Percentiles rank a stretch among this genome's conserved stretches.
Evolutionary conservation across 1,140 invertebrate genomes (phyloP).

Genomic region (Thalassaphorura encarpata): DNA sequence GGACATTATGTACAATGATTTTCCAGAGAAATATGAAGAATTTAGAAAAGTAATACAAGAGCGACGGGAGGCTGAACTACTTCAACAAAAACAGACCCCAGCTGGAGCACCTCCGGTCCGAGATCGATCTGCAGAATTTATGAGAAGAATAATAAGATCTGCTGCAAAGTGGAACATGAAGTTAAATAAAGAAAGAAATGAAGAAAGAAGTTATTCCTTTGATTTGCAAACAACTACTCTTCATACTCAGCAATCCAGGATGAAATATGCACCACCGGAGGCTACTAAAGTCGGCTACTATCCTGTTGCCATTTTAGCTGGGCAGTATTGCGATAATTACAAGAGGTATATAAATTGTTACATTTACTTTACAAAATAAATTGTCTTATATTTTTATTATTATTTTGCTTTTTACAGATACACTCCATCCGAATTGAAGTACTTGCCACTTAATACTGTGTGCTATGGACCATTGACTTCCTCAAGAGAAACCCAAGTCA

Average conservation of each 20-base stretch:
- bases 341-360: conserved; percentile 45
- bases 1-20: conserved; percentile 90
- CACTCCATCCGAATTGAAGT: conserved; percentile 54
- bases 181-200: conserved; percentile 63
- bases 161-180: conserved; percentile 78
- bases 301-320: conserved; percentile 81
- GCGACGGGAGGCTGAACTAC: conserved; percentile 60
- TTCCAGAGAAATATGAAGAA: conserved; percentile 89
- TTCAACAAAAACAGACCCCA: conserved; percentile 30
- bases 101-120: conserved; percentile 11
- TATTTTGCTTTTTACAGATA: conserved; percentile 41
- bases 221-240: conserved; percentile 67
- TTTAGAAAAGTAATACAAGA: conserved; percentile 72
- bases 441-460: conserved; percentile 84
- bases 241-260: conserved; percentile 50
- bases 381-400: conserved; percentile 4
- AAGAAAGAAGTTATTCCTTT: conserved; percentile 56
- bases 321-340: conserved; percentile 84
- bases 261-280: conserved; percentile 41
- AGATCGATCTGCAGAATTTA: conserved; percentile 46
- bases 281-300: conserved; percentile 58
- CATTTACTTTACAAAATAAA: background rate
- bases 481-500: conserved; percentile 41
- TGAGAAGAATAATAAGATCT: conserved; percentile 75
- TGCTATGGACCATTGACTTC: conserved; percentile 67